phyloP scores from a whole-genome alignment of 2,113 vertebrate species.

The Baryphthengus martii region DNA sequence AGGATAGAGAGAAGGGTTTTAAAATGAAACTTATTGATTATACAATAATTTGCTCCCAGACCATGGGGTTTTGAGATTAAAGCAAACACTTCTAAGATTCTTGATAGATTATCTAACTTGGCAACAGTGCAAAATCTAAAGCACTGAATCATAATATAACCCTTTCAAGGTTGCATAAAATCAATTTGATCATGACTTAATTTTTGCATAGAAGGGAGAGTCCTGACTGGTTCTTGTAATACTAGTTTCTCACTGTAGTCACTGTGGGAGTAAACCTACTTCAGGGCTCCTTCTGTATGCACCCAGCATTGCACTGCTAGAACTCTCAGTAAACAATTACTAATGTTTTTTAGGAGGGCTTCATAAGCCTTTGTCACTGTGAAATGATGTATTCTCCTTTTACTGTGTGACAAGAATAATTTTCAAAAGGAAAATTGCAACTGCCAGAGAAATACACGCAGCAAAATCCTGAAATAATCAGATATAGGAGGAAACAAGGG shows the following conservation, averaged over 20 bases:
- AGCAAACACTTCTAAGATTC: not conserved
- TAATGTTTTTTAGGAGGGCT: not conserved
- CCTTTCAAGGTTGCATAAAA: conserved; percentile 31
- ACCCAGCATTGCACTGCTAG: not conserved
- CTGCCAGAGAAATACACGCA: not conserved
- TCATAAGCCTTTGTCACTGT: not conserved
- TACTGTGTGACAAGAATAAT: not conserved
- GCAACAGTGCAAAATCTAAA: not conserved
- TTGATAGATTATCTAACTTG: conserved; percentile 26
- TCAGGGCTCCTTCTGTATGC: not conserved
- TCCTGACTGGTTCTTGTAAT: not conserved
- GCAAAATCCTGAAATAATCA: not conserved
- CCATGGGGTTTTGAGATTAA: conserved; percentile 33
- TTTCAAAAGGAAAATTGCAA: not conserved
- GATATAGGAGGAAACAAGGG: not conserved
- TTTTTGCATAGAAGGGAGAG: not conserved
- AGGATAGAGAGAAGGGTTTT: conserved; percentile 36
- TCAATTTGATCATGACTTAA: not conserved
- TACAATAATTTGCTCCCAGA: conserved; percentile 50
- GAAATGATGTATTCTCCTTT: not conserved
- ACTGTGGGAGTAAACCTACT: not conserved
- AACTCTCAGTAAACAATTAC: not conserved
- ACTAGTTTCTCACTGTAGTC: not conserved
- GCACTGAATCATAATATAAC: not conserved
- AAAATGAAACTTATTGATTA: conserved; percentile 61